Evolutionary conservation across 2,888 invertebrate genomes (phyloP).

Genomic region (Saturnia japonica): DNA sequence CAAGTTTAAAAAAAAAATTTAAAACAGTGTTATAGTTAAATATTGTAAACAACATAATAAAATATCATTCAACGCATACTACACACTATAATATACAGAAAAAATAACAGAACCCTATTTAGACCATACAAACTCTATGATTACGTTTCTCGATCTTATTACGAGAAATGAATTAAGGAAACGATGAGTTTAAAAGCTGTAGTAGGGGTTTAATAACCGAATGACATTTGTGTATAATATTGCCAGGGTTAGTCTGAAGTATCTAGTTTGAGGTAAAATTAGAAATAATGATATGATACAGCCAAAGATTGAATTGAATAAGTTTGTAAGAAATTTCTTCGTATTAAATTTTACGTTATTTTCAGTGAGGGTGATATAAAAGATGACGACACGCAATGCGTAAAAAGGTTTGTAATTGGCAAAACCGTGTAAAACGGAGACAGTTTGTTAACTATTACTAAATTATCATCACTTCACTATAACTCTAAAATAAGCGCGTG

Average conservation of each 20-base stretch:
- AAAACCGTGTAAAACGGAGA: too few species aligned
- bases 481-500: too few species aligned
- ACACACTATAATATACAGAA: background rate
- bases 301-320: background rate
- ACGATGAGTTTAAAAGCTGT: conserved; percentile 24
- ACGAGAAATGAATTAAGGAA: conserved; percentile 22
- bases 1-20: too few species aligned
- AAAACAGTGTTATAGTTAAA: background rate
- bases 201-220: conserved; percentile 26
- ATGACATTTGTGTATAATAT: conserved; percentile 43
- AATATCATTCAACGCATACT: background rate
- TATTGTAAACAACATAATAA: background rate
- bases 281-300: background rate
- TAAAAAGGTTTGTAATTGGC: too few species aligned
- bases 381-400: too few species aligned
- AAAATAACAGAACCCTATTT: background rate
- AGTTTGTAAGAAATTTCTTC: background rate
- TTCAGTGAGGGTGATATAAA: too few species aligned
- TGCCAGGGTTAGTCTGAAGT: conserved; percentile 30
- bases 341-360: too few species aligned
- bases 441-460: too few species aligned
- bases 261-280: background rate
- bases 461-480: too few species aligned
- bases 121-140: background rate
- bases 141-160: background rate